A percentile compares a stretch with the other conserved stretches of the same genome.
Evolutionary conservation across 2,797 vertebrate species (phyloP).

Genomic region (Sebastes hubbsi): DNA sequence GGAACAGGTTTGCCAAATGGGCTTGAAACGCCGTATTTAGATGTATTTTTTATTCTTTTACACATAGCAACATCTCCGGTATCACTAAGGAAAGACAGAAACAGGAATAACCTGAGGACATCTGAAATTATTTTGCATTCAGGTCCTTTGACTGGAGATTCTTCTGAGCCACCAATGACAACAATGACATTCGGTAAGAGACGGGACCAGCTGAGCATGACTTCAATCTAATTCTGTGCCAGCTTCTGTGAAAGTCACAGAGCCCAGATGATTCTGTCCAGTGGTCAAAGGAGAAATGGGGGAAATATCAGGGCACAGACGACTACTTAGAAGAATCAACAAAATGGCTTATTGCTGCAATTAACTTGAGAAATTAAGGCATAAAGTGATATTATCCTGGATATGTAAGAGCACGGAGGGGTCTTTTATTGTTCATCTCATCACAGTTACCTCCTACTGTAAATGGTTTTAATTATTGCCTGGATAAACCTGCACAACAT

Average conservation of each 20-base stretch:
- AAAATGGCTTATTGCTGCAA: background rate
- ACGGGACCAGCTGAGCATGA: slow-evolving; percentile 66
- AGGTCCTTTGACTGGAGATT: slow-evolving; percentile 40
- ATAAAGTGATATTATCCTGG: background rate
- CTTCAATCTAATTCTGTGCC: slow-evolving; percentile 72
- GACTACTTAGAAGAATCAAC: slow-evolving; percentile 24
- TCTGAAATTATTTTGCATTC: slow-evolving; percentile 52
- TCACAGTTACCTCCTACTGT: background rate
- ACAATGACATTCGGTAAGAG: slow-evolving; percentile 69
- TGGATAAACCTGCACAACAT: background rate
- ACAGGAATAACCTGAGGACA: slow-evolving; percentile 37
- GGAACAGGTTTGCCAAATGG: background rate
- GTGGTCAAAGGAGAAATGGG: slow-evolving; percentile 48
- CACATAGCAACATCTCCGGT: background rate
- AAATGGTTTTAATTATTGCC: background rate
- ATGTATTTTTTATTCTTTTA: slow-evolving; percentile 13
- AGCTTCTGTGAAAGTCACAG: slow-evolving; percentile 70
- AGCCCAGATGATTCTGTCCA: slow-evolving; percentile 59
- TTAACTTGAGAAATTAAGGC: background rate
- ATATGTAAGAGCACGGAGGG: background rate
- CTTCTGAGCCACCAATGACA: slow-evolving; percentile 52
- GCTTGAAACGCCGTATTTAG: background rate
- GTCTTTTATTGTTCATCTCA: background rate
- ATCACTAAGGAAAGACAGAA: background rate
- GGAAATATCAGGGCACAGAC: slow-evolving; percentile 23